A percentile compares a stretch with the other conserved stretches of the same genome.
phyloP scores from a whole-genome alignment of 2,888 invertebrate species.

The Bedellia somnulentella region DNA sequence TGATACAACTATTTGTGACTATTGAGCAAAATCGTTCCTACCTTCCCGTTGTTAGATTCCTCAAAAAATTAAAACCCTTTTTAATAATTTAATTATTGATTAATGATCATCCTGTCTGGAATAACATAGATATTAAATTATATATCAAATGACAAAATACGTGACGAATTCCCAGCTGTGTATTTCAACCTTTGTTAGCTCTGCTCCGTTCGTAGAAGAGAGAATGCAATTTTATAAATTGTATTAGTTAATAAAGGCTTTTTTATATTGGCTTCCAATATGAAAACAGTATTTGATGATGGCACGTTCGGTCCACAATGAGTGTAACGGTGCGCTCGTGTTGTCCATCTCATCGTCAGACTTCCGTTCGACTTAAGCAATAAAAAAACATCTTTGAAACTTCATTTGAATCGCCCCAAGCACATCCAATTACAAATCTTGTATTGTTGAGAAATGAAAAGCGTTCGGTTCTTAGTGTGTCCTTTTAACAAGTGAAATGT shows the following conservation, averaged over 20 bases:
- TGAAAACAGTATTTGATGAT: slow-evolving; percentile 26
- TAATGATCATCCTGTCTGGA: no score
- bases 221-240: slow-evolving; percentile 5
- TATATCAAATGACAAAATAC: no score
- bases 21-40: no score
- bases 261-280: slow-evolving; percentile 16
- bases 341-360: slow-evolving; percentile 1
- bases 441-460: slow-evolving; percentile 29
- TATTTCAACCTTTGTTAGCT: no score
- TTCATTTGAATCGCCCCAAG: slow-evolving; percentile 21
- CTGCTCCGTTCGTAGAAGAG: no score
- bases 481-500: background rate
- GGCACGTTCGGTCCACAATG: slow-evolving; percentile 37
- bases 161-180: no score
- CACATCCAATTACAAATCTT: slow-evolving; percentile 27
- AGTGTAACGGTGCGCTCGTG: slow-evolving; percentile 29
- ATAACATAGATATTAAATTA: no score
- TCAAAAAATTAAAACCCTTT: no score
- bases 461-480: background rate
- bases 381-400: slow-evolving; percentile 33
- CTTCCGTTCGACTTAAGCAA: slow-evolving; percentile 20
- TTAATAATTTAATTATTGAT: no score
- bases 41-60: no score
- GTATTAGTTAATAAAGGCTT: slow-evolving; percentile 14
- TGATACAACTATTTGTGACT: slow-evolving; percentile 16